Evolutionary conservation across 2,797 vertebrate genomes (phyloP), one percentile per base, ranked within the genome.

Genomic region (Catostomus latipinnis): DNA sequence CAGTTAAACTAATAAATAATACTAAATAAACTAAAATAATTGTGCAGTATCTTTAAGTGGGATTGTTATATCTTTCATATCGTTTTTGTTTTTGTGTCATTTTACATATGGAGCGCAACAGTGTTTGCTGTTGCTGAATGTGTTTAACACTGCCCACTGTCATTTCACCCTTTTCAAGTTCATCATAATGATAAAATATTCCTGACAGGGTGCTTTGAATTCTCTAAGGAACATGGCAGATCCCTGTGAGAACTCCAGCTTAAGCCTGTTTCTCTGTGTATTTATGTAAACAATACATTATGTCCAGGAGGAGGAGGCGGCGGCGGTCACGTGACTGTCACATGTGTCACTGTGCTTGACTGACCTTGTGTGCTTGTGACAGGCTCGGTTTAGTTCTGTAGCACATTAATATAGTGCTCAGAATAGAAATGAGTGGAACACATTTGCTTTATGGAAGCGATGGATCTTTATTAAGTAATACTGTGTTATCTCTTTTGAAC

Each of bases 201-300:
- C 71, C 69, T 83, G 71, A 66, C 71, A 43, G 45, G 8, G 53
- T 60, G 52, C 16, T 57, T 62, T 71, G 46, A 63, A 45, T 14
- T 81, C 57, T 72, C 46, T 63, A 54, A 67, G 70, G 71, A 78
- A 14, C 10, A 46, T 76, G 45, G 60, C 22, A 63, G 53, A 48
- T 56, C 46, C 16, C 57, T 68, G 70, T 68, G 57, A 78, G 65
- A 75, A 50, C 34, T 65, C 43, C 66, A 16, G 57, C 11, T 71
- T 84, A 67, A 67, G 52, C 53, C 71, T 56, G 46, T 66, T 68
- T 65, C 75, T 72, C 53, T 18, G 16, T 72, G 76, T 81, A 52
- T 83, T 82, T 76, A 81, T 80, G 80, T 81, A 83, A 82, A 86
- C 76, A 79, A 80, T 76, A 49, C 61, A 62, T 82, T 71, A 77